phyloP scores from a whole-genome alignment of 2,797 vertebrate species.

The Enteromius radiatus region DNA sequence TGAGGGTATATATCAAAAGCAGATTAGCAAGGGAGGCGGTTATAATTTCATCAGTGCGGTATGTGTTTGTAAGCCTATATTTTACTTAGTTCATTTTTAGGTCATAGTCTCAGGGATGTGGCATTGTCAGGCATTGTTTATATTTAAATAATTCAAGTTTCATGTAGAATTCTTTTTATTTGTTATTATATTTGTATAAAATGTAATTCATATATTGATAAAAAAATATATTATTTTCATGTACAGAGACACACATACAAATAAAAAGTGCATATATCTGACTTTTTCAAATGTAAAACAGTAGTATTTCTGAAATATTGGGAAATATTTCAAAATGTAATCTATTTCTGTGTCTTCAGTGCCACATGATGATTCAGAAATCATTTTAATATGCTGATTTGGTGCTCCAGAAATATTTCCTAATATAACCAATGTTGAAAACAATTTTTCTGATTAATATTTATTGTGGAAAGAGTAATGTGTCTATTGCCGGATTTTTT shows the following conservation, averaged over 20 bases:
- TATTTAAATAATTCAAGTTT: neutral
- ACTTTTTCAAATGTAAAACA: neutral
- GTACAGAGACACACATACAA: neutral
- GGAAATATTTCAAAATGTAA: neutral
- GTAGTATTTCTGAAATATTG: neutral
- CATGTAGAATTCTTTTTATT: neutral
- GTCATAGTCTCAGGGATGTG: neutral
- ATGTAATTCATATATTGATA: neutral
- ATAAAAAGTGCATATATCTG: neutral
- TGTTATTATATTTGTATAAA: neutral
- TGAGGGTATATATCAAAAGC: constrained; percentile 56
- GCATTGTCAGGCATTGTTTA: neutral
- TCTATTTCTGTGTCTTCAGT: neutral
- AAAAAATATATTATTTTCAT: neutral
- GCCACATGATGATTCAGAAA: neutral
- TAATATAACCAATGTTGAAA: neutral
- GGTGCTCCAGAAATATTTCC: neutral
- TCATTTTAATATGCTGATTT: neutral
- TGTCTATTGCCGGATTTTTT: too few relatives aligned
- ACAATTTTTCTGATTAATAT: too few relatives aligned
- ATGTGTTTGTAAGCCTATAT: constrained; percentile 21
- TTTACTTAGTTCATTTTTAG: neutral
- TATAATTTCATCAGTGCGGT: constrained; percentile 40
- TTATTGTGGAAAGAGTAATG: too few relatives aligned
- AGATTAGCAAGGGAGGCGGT: constrained; percentile 55